phyloP scores from a whole-genome alignment of 2,113 vertebrate genomes.

The Callithrix jacchus region DNA sequence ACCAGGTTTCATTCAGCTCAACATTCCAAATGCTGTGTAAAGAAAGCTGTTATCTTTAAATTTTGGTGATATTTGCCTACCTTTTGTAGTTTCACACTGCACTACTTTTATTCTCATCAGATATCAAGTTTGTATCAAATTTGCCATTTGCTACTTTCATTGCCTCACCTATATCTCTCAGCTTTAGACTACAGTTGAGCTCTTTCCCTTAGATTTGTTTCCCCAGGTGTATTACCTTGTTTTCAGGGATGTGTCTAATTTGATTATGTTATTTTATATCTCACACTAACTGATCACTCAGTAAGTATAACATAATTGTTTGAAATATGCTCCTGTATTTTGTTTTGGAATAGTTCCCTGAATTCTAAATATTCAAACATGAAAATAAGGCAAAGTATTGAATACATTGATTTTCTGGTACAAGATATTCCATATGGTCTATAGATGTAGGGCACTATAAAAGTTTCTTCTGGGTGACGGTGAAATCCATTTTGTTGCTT shows the following conservation, averaged over 20 bases:
- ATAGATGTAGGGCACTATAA: constrained; percentile 17
- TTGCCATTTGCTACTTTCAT: background rate
- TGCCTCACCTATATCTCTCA: constrained; percentile 11
- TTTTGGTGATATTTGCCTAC: background rate
- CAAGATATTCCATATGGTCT: constrained; percentile 46
- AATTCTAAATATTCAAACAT: constrained; percentile 60
- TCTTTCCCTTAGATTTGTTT: constrained; percentile 31
- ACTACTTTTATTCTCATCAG: background rate
- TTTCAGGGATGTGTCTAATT: constrained; percentile 57
- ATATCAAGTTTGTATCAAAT: constrained; percentile 17
- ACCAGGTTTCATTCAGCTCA: background rate
- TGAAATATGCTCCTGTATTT: constrained; percentile 55
- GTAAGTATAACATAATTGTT: constrained; percentile 57
- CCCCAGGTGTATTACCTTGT: background rate
- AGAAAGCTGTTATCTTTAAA: constrained; percentile 28
- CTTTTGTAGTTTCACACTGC: background rate
- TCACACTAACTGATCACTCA: constrained; percentile 41
- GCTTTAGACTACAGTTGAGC: background rate
- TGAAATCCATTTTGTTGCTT: background rate
- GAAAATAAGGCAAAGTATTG: constrained; percentile 63
- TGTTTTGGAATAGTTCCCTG: constrained; percentile 64
- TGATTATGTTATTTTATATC: constrained; percentile 53
- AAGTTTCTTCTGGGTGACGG: background rate
- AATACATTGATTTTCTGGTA: constrained; percentile 58
- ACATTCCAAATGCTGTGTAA: background rate